phyloP scores from a whole-genome alignment of 1,140 invertebrate species.

The Zaprionus ghesquierei region DNA sequence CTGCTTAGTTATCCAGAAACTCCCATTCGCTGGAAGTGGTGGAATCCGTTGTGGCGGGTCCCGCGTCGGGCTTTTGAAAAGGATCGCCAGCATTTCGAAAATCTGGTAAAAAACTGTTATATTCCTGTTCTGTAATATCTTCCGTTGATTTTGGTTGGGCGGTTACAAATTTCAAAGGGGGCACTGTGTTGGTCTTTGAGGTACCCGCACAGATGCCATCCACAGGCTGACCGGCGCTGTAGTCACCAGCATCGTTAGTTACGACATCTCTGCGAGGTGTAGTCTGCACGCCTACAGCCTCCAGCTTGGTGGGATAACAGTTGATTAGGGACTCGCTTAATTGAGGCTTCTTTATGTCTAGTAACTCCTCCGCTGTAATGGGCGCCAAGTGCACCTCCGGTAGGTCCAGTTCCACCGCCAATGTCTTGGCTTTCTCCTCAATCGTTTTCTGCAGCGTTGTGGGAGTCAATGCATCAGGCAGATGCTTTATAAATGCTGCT shows the following conservation, averaged over 20 bases:
- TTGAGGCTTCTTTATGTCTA: conserved; percentile 7
- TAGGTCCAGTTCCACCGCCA: conserved; percentile 64
- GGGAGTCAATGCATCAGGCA: conserved; percentile 66
- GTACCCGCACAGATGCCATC: conserved; percentile 51
- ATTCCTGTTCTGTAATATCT: conserved; percentile 33
- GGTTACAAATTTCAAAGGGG: conserved; percentile 54
- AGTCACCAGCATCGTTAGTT: conserved; percentile 27
- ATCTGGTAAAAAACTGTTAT: conserved; percentile 70
- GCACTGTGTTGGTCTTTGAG: conserved; percentile 13
- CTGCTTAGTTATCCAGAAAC: conserved; percentile 70
- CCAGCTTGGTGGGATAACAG: conserved; percentile 52
- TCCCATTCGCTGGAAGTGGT: conserved; percentile 80
- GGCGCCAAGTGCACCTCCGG: conserved; percentile 52
- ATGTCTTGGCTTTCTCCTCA: conserved; percentile 53
- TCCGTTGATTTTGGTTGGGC: conserved; percentile 27
- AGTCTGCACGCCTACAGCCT: conserved; percentile 60
- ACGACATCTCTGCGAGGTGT: background rate
- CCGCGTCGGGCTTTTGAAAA: conserved; percentile 23
- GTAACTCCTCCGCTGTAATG: conserved; percentile 42
- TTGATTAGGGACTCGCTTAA: conserved; percentile 39
- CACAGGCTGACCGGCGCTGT: conserved; percentile 57
- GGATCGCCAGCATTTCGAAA: conserved; percentile 64
- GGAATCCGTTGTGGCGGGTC: conserved; percentile 55
- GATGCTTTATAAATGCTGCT: conserved; percentile 48
- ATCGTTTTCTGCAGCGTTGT: conserved; percentile 58